Evolutionary conservation across 1,140 invertebrate species (phyloP), one percentile per base, ranked within the genome.

Genomic region (Micrasema minimum): DNA sequence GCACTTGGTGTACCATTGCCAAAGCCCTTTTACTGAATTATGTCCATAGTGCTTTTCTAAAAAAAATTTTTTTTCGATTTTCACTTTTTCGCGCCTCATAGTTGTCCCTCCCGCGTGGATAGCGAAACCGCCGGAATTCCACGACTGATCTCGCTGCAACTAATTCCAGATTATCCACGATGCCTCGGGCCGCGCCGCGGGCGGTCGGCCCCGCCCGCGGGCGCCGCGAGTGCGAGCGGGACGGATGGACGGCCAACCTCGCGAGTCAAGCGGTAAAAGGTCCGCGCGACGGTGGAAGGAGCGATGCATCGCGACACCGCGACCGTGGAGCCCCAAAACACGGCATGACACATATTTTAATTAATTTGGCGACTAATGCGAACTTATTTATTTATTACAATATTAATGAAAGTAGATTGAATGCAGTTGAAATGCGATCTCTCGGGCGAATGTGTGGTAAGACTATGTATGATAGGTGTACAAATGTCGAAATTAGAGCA

Each of bases 121-220:
- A 51, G 48, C 53, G 26, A 35, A 57, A 57, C 23, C 31, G 31
- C n/a, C 53, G 53, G 53, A 57, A 57, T 57, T 57, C 53, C 26
- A 35, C 23, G 23, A 31, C 51, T 31, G 53, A 57, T 35, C 53
- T 31, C 53, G 53, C 14, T 57, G 53, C 53, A 57, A 57, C 53
- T 57, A 57, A 57, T 57, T 37, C 53, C n/a, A 57, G 53, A 57
- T 57, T 57, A 57, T 35, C 26, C 53, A 16, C 7, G 7, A 31
- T 9, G 18, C n/a, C n/a, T n/a, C 1, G 1, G 7, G n/a, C 45
- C 45, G 12, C 45, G 45, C 45, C 45, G 12, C 1, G 12, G n/a
- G 38, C 38, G 1, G 38, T 10, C 7, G 38, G 11, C 38, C 38
- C 1, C 7, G 10, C 10, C 38, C 38, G 7, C n/a, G n/a, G 50